Evolutionary conservation across 2,797 vertebrate genomes (phyloP), one percentile per base, ranked within the genome.

Genomic region (Eospalax fontanierii): DNA sequence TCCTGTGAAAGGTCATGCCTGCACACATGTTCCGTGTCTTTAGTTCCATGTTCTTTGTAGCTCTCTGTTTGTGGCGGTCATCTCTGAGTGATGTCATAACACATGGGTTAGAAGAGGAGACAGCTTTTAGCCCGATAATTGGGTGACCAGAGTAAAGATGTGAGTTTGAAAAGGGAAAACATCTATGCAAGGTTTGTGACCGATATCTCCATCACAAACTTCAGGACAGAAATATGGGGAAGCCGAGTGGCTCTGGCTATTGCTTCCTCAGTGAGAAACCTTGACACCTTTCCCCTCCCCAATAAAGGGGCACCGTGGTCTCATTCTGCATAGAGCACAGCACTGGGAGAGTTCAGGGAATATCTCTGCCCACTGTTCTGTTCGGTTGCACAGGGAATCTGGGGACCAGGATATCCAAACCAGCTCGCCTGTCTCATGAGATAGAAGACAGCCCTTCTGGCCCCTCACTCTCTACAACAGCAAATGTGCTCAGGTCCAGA

Each of bases 141-240:
- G 97, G 98, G 98, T 98, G 98, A 97, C 96, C 95, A 95, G 95
- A 97, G 93, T 91, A 97, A 97, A 98, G 97, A 97, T 98, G 97
- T 97, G 94, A 98, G 96, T 98, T 98, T 70, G 0, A 71, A 38
- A 24, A 68, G 96, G 96, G 75, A 97, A 98, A 98, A 97, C 97
- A 95, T 76, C 30, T 90, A 92, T 97, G 93, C 93, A 98, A 98
- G 98, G 93, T 84, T 35, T n/a, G 15, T 14, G 98, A 96, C 97
- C 96, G 92, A 73, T 66, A 43, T 46, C 83, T 95, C 76, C 57
- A 61, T 61, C 43, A 87, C 97, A 95, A 89, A 88, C 95, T 97
- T 94, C 97, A 87, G 46, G 7, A 66, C 89, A 93, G 16, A 94
- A 54, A 54, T 54, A 2, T 10, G 14, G 95, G 86, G 95, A 97